Evolutionary conservation across 1,140 invertebrate species (phyloP), one percentile per base, ranked within the genome.

Genomic region (Drosophila navojoa): DNA sequence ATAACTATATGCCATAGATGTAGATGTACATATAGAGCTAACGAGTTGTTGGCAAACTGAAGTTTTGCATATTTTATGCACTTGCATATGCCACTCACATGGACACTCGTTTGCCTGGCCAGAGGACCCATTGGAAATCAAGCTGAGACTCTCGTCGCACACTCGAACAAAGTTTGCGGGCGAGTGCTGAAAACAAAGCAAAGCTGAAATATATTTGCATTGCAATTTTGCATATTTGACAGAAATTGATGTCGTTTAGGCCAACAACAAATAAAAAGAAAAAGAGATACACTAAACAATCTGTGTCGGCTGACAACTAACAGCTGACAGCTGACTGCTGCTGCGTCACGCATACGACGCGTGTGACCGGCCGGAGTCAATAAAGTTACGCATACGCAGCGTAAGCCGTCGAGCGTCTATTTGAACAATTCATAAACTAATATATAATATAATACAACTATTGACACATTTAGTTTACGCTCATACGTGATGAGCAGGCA

Each of bases 261-360:
- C 35, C 9, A 11, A 38, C 42, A 44, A 44, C 19, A 10, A 19
- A 32, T 5, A 25, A 9, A 13, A 6, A 29, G 5, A 2, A 47
- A 59, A 32, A 13, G 0, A 2, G 32, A 0, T 9, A 11, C 13
- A 9, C 42, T 19, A 47, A 59, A 32, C 27, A 35, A 59, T 45
- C 25, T 25, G 22, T 19, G 10, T 32, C 25, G 22, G 29, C 9
- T 55, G 3, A 45, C 4, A 25, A 27, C 19, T 7, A 9, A 19
- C 19, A 40, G 25, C 10, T 13, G 9, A 32, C 15, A n/a, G 27
- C 4, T 44, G 1, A 29, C 10, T 29, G 35, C 15, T 27, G 19
- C 47, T 16, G 38, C 49, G 71, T 81, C 71, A 81, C 47, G 74
- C 42, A 77, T 69, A 69, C 59, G 78, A 62, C 35, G 15, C 55